Evolutionary conservation across 2,113 vertebrate genomes (phyloP).

Genomic region (Nothoprocta perdicaria): DNA sequence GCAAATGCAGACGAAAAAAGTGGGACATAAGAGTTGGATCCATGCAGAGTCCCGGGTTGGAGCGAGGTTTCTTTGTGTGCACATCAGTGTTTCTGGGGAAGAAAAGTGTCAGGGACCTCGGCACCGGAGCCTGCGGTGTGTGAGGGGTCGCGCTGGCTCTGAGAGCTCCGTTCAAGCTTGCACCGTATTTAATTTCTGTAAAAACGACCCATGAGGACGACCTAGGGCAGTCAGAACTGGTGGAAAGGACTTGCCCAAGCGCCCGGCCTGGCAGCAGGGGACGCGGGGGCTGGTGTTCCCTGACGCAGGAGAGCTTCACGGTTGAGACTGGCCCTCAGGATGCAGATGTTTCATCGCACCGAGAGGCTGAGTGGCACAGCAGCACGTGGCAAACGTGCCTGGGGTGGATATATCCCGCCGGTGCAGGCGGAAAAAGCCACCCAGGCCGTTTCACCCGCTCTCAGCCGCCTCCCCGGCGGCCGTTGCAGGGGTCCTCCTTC

Average conservation of each 20-base stretch:
- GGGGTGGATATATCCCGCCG: neutral
- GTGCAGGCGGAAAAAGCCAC: neutral
- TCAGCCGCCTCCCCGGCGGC: neutral
- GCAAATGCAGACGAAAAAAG: neutral
- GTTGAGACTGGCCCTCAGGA: neutral
- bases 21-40: neutral
- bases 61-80: neutral
- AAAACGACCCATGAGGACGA: neutral
- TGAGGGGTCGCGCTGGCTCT: neutral
- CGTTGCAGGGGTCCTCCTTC: neutral
- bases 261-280: neutral
- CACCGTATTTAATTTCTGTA: neutral
- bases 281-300: neutral
- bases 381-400: rapidly evolving
- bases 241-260: too few species aligned
- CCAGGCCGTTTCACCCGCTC: neutral
- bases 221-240: rapidly evolving
- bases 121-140: neutral
- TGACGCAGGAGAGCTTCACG: neutral
- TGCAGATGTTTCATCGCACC: neutral
- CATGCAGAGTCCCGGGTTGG: neutral
- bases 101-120: neutral
- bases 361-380: neutral
- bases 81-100: neutral
- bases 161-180: rapidly evolving